Evolutionary conservation across 2,797 vertebrate genomes (phyloP), one percentile per base, ranked within the genome.

Genomic region (Natrix natrix): DNA sequence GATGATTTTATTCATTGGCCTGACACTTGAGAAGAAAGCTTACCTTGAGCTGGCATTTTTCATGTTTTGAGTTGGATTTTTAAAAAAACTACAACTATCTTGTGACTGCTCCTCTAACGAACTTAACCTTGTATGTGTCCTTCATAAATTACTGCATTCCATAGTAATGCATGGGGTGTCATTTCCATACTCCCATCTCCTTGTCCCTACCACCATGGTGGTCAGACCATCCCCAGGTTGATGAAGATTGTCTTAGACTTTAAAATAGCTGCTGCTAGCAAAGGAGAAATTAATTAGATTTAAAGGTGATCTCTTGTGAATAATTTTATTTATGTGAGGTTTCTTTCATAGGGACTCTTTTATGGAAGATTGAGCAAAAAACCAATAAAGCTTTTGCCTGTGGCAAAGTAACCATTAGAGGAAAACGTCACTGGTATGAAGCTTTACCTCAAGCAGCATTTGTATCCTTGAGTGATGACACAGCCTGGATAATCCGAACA

Each of bases 331-430:
- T 60, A 37, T 95, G 13, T 56, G 66, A 91, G 16, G 24, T 60
- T 91, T 78, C 32, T 28, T 91, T 89, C 59, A 4, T 95, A 99
- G 99, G 99, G n/a, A 96, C 98, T 28, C 98, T 99, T 94, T 98
- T 99, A 89, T 99, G 99, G 99, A 99, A 99, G 97, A 98, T 99
- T 95, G 99, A 99, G 94, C 99, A 99, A 97, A 99, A 99, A 95
- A 98, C 97, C 54, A 98, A 99, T 97, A 99, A 98, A 14, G 99
- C 99, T 0, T 99, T 98, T 86, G 99, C 99, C 1, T 99, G 99
- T 94, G 99, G 99, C 5, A 99, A 99, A 97, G 99, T 99, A 2
- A 98, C 98, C 4, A 98, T 98, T 60, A 99, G 98, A 96, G 99
- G 99, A 43, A 99, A 99, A 93, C 98, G 99, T 4, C 99, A 99